A percentile compares a stretch with the other conserved stretches of the same genome.
Evolutionary conservation across 1,140 invertebrate species (phyloP).

Genomic region (Apis florea): DNA sequence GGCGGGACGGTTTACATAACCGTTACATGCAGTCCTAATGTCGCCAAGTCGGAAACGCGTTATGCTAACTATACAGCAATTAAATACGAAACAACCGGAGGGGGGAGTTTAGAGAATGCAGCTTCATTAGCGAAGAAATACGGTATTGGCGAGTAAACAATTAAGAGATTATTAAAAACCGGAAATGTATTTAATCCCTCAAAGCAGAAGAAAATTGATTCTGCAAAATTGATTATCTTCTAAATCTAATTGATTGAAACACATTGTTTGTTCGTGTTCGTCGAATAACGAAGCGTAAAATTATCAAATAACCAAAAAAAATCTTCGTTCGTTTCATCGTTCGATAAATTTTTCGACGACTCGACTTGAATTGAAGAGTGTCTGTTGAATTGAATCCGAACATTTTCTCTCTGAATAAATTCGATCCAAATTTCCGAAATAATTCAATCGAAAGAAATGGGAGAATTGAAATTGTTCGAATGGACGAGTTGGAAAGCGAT

Average conservation of each 20-base stretch:
- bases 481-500: too few species aligned
- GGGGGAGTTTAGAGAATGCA: background rate
- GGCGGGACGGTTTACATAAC: background rate
- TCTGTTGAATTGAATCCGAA: too few species aligned
- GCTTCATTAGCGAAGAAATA: conserved; percentile 5
- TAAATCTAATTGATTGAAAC: background rate
- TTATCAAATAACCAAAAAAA: too few species aligned
- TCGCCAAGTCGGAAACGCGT: conserved; percentile 8
- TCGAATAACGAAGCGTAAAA: background rate
- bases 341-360: too few species aligned
- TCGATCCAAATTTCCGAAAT: background rate
- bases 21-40: background rate
- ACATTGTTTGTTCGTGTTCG: too few species aligned
- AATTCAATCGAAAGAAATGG: conserved; percentile 36
- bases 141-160: background rate
- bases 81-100: background rate
- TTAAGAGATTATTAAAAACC: conserved; percentile 1
- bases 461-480: conserved; percentile 43
- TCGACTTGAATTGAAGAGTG: too few species aligned
- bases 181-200: background rate
- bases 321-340: too few species aligned
- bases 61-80: conserved; percentile 1
- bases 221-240: background rate
- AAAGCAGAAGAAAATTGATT: background rate
- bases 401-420: too few species aligned